Conservation (phyloP, 2,888 invertebrate species). For the Arrhopalites spinosus region DNA sequence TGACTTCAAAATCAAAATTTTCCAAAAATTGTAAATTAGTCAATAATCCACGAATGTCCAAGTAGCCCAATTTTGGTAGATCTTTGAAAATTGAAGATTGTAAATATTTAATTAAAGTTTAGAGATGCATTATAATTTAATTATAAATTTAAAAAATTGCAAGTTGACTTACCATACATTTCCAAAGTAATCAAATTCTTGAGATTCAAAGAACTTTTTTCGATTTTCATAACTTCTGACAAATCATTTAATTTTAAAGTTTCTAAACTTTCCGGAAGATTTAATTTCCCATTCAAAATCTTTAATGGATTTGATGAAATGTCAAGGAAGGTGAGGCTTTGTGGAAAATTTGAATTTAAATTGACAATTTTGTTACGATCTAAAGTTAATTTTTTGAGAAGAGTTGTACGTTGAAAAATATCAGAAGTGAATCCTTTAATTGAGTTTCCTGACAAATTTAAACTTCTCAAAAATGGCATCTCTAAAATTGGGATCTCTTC, state of each 20-base stretch:
- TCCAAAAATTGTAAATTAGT: constrained; percentile 75
- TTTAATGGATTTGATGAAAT: constrained; percentile 83
- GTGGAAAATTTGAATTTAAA: constrained; percentile 65
- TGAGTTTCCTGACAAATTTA: constrained; percentile 79
- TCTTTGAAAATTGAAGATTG: too few relatives aligned
- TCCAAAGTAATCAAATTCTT: constrained; percentile 72
- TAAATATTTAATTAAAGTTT: too few relatives aligned
- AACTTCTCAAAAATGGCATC: constrained; percentile 78
- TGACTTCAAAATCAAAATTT: constrained; percentile 80
- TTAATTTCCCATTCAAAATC: constrained; percentile 69
- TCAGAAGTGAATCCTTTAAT: constrained; percentile 70
- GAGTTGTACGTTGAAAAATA: constrained; percentile 77
- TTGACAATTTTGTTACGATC: constrained; percentile 68
- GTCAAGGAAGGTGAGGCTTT: constrained; percentile 74
- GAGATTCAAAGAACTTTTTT: constrained; percentile 79
- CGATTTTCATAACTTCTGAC: constrained; percentile 73
- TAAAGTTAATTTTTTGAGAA: constrained; percentile 76
- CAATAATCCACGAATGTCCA: constrained; percentile 73
- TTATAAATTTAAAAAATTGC: too few relatives aligned
- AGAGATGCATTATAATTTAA: too few relatives aligned
- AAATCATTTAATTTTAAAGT: constrained; percentile 70
- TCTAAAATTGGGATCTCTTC: constrained; percentile 62
- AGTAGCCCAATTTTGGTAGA: constrained; percentile 73
- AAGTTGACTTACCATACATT: too few relatives aligned
- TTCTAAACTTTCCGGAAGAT: constrained; percentile 70